These are phyloP conservation scores for Homarus americanus DNA, from an alignment of 1,140 invertebrate genomes.

Conservation along the genomic window DNA sequence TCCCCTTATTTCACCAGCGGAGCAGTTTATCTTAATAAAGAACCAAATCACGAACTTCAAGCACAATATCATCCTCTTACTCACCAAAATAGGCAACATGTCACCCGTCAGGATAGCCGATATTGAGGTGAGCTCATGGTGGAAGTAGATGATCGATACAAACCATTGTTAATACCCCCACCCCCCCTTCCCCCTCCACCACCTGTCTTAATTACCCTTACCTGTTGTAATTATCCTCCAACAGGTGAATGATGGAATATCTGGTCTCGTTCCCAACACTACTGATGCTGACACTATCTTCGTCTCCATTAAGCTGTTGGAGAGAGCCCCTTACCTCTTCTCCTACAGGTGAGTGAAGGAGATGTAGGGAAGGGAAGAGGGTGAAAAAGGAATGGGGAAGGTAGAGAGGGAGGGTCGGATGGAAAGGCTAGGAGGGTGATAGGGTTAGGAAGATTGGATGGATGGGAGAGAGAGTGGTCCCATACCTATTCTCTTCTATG, in stretches of 20 bases:
- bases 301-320: constrained; percentile 45
- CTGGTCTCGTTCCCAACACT: constrained; percentile 41
- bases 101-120: constrained; percentile 57
- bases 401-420: too few relatives aligned
- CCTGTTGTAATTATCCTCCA: too few relatives aligned
- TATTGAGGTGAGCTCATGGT: constrained; percentile 70
- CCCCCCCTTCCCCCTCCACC: too few relatives aligned
- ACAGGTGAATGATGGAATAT: constrained; percentile 36
- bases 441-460: too few relatives aligned
- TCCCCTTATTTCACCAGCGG: background rate
- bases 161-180: too few relatives aligned
- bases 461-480: too few relatives aligned
- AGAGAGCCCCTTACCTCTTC: constrained; percentile 65
- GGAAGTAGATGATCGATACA: too few relatives aligned
- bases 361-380: too few relatives aligned
- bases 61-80: constrained; percentile 9
- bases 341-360: constrained; percentile 50
- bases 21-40: constrained; percentile 26
- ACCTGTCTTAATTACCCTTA: too few relatives aligned
- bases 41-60: constrained; percentile 25
- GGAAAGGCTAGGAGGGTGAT: too few relatives aligned
- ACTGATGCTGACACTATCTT: constrained; percentile 45
- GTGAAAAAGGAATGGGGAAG: too few relatives aligned
- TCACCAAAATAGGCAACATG: constrained; percentile 36
- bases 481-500: too few relatives aligned